Conservation (phyloP, 2,113 vertebrate genomes). For the Sinocyclocheilus grahami region DNA sequence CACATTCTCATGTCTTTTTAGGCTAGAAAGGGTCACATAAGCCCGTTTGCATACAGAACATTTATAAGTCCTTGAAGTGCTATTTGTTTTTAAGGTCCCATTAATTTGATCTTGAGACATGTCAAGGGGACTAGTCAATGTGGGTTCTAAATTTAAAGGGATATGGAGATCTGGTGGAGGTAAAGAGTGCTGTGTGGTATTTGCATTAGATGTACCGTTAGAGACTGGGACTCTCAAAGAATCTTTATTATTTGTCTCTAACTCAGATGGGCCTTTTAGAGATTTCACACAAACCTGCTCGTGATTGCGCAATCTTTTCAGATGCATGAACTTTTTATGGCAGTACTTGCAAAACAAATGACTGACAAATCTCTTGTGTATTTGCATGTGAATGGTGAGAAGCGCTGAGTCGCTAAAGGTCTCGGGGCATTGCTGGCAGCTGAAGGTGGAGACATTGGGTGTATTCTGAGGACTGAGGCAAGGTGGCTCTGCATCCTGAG, state of each 20-base stretch:
- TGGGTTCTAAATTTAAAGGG: conserved; percentile 41
- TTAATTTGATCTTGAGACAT: conserved; percentile 61
- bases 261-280: conserved; percentile 58
- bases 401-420: conserved; percentile 82
- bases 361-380: conserved; percentile 85
- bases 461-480: conserved; percentile 70
- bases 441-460: conserved; percentile 72
- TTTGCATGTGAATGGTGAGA: conserved; percentile 81
- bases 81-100: conserved; percentile 78
- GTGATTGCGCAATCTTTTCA: conserved; percentile 86
- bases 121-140: conserved; percentile 30
- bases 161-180: conserved; percentile 41
- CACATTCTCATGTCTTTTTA: conserved; percentile 94
- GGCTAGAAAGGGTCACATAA: conserved; percentile 93
- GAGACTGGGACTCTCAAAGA: conserved; percentile 47
- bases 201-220: conserved; percentile 33
- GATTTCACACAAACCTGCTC: conserved; percentile 81
- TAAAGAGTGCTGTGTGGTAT: conserved; percentile 39
- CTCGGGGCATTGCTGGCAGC: conserved; percentile 83
- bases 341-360: conserved; percentile 89
- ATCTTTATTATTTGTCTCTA: conserved; percentile 58
- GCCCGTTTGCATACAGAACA: conserved; percentile 93
- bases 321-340: conserved; percentile 88
- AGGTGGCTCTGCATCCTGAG: conserved; percentile 67
- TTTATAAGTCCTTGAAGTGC: conserved; percentile 86